These are phyloP conservation scores for Noctua fimbriata DNA, from an alignment of 2,888 invertebrate genomes.

Conservation along the genomic window DNA sequence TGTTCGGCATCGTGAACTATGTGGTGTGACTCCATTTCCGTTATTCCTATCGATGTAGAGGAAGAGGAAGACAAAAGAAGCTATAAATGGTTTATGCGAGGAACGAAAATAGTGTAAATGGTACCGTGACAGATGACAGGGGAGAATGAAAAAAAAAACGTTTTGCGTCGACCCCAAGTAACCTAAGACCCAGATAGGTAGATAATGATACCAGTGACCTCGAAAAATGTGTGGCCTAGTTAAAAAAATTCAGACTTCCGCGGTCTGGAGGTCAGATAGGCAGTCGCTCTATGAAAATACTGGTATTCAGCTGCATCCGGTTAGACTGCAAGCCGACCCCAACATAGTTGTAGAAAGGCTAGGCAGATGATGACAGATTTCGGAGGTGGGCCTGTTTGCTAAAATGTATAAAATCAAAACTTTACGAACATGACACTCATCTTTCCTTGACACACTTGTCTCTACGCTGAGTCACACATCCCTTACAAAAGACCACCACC, in stretches of 20 bases:
- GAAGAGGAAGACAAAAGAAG: background rate
- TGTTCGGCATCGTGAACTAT: background rate
- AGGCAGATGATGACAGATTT: no score
- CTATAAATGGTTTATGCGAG: background rate
- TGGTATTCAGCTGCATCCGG: no score
- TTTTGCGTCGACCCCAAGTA: no score
- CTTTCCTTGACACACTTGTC: background rate
- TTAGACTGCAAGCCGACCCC: no score
- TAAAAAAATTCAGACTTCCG: background rate
- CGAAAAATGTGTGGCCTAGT: background rate
- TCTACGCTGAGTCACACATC: background rate
- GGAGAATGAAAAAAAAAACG: no score
- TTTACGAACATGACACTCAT: background rate
- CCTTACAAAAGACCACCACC: conserved; percentile 10
- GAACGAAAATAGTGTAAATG: background rate
- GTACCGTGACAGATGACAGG: background rate
- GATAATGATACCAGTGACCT: background rate
- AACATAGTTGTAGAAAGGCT: background rate
- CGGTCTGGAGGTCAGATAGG: no score
- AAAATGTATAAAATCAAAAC: background rate
- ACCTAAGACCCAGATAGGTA: background rate
- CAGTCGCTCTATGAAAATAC: no score
- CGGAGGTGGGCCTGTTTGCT: background rate
- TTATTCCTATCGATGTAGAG: background rate
- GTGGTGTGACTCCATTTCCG: background rate